A percentile compares a stretch with the other conserved stretches of the same genome.
These are phyloP conservation scores for Campylomormyrus tamandua DNA, from an alignment of 2,113 vertebrate species.

Conservation along the genomic window DNA sequence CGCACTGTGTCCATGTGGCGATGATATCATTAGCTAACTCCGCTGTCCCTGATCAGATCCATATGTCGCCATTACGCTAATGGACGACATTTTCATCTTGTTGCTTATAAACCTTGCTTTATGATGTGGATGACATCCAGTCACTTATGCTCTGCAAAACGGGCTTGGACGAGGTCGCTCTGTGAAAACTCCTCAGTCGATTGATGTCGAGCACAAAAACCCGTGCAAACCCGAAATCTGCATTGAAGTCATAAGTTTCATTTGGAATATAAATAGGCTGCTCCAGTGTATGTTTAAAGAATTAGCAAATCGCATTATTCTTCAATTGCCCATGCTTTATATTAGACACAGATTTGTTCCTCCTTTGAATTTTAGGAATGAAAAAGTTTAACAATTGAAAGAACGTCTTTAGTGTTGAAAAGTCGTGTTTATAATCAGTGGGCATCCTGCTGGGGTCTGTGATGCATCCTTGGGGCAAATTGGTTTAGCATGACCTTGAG, in stretches of 20 bases:
- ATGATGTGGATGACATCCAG: slow-evolving; percentile 1
- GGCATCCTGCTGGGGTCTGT: not conserved
- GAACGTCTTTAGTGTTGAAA: not conserved
- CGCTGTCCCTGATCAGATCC: slow-evolving; percentile 37
- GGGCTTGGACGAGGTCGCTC: not conserved
- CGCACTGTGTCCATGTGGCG: slow-evolving; percentile 29
- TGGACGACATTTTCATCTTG: slow-evolving; percentile 11
- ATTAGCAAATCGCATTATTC: not conserved
- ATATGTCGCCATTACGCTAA: slow-evolving; percentile 18
- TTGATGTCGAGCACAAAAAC: not conserved
- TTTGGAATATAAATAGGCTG: not conserved
- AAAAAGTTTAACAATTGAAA: not conserved
- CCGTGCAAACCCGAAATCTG: not conserved
- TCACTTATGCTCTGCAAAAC: not conserved
- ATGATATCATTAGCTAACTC: slow-evolving; percentile 41
- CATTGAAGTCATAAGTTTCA: not conserved
- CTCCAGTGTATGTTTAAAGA: not conserved
- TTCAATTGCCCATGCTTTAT: not conserved
- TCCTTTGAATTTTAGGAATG: not conserved
- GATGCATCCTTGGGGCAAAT: not conserved
- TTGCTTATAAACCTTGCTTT: slow-evolving; percentile 9
- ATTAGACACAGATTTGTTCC: not conserved
- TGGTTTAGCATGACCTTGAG: not conserved
- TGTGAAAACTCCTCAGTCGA: not conserved
- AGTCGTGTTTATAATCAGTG: not conserved